Evolutionary conservation across 1,140 invertebrate species (phyloP).

Genomic region (Oscheius sp.): DNA sequence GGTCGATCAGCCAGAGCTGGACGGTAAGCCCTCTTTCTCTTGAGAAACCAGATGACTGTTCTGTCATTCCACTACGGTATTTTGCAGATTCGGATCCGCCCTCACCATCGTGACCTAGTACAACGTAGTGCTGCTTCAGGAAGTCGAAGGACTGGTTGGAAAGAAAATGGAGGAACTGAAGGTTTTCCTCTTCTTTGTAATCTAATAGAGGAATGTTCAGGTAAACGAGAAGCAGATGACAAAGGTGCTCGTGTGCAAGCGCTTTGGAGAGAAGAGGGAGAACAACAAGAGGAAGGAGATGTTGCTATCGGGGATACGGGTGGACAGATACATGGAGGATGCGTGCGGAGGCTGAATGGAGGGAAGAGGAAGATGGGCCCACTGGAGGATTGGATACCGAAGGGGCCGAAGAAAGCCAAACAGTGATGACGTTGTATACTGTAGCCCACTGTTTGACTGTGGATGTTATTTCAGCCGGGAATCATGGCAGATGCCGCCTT

Average conservation of each 20-base stretch:
- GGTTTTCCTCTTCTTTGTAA: constrained; percentile 26
- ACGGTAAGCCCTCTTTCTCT: constrained; percentile 9
- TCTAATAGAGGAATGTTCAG: constrained; percentile 4
- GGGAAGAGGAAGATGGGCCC: too few relatives aligned
- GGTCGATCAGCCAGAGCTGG: constrained; percentile 56
- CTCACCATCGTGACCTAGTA: constrained; percentile 86
- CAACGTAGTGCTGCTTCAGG: constrained; percentile 80
- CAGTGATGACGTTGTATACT: too few relatives aligned
- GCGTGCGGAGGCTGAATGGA: too few relatives aligned
- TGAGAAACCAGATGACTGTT: neutral
- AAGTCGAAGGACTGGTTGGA: constrained; percentile 77
- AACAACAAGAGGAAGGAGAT: constrained; percentile 84
- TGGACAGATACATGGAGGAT: too few relatives aligned
- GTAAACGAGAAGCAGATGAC: constrained; percentile 70
- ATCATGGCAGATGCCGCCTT: too few relatives aligned
- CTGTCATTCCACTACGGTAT: too few relatives aligned
- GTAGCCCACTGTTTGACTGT: too few relatives aligned
- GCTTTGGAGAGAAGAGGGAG: constrained; percentile 81
- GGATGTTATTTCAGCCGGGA: too few relatives aligned
- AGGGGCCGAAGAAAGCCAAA: too few relatives aligned
- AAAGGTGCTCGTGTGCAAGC: constrained; percentile 81
- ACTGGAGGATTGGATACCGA: too few relatives aligned
- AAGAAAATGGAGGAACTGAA: constrained; percentile 72
- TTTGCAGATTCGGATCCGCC: constrained; percentile 65
- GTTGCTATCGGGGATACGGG: constrained; percentile 78